Conservation (phyloP, 2,113 vertebrate species). For the Pachycephala philippinensis region DNA sequence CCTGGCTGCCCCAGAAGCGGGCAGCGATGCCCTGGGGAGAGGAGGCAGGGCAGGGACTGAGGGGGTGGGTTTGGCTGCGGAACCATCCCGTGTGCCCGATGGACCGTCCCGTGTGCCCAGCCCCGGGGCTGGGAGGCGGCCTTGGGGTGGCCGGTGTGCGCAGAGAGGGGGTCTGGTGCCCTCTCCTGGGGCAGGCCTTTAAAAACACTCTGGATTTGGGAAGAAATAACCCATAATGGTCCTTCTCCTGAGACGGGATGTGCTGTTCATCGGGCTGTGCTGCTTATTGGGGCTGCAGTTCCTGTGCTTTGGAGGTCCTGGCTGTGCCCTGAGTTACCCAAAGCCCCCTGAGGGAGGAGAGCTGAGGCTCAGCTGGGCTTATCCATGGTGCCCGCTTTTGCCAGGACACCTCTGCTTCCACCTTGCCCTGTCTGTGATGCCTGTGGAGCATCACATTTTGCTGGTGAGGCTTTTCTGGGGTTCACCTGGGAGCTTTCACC, state of each 20-base stretch:
- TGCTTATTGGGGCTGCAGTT: not conserved
- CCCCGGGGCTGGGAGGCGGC: not conserved
- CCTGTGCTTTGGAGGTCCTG: not conserved
- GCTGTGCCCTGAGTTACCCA: not conserved
- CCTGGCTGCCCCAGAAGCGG: rapidly evolving
- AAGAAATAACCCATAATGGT: not conserved
- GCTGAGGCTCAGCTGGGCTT: not conserved
- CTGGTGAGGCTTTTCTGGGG: not conserved
- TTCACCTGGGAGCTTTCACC: not conserved
- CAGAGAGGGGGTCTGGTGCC: constrained; percentile 58
- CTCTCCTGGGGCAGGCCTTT: constrained; percentile 61
- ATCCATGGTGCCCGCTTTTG: rapidly evolving
- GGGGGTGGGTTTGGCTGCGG: rapidly evolving
- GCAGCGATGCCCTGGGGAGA: not conserved
- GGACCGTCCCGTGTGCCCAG: rapidly evolving
- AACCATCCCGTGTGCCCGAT: too few species aligned
- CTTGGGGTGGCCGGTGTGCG: not conserved
- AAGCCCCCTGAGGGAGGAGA: not conserved
- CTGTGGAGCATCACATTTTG: rapidly evolving
- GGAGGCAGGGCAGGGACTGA: rapidly evolving
- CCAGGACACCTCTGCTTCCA: not conserved
- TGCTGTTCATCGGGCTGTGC: not conserved
- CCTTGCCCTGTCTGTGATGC: rapidly evolving
- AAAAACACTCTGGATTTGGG: constrained; percentile 34
- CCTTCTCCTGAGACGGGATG: not conserved